Conservation (phyloP, 2,797 vertebrate species). For the Malurus leucopterus region DNA sequence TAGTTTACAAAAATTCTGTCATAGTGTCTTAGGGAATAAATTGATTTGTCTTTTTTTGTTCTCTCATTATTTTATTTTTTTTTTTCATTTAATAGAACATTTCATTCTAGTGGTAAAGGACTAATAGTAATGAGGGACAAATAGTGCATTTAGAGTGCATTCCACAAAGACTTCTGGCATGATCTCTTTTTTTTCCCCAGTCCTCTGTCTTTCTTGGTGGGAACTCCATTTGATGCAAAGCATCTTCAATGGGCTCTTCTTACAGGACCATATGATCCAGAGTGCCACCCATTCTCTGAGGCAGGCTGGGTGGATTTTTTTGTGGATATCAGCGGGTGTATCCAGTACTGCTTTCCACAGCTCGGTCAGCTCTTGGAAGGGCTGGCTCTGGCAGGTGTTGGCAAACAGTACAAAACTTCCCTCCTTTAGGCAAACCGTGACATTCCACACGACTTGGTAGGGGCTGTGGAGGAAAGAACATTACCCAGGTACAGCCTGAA, state of each 20-base stretch:
- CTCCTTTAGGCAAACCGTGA: neutral
- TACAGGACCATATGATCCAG: neutral
- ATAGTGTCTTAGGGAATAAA: neutral
- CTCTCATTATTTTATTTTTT: neutral
- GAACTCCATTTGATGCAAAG: neutral
- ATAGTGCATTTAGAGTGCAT: neutral
- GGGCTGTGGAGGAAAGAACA: neutral
- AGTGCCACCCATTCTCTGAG: neutral
- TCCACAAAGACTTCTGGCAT: neutral
- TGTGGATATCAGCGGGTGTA: neutral
- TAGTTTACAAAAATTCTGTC: neutral
- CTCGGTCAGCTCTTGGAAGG: neutral
- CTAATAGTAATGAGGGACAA: neutral
- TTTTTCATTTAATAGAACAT: neutral
- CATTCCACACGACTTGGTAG: neutral
- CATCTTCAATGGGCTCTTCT: neutral
- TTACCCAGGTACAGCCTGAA: neutral
- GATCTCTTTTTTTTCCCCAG: neutral
- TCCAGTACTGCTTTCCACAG: neutral
- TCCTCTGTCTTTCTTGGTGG: neutral
- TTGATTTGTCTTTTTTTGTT: neutral
- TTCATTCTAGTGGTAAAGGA: neutral
- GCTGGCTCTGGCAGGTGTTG: fast-evolving
- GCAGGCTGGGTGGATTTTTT: neutral
- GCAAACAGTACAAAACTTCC: neutral